A percentile compares a stretch with the other conserved stretches of the same genome.
Conservation (phyloP, 2,797 vertebrate genomes). For the Lacerta viridis region DNA sequence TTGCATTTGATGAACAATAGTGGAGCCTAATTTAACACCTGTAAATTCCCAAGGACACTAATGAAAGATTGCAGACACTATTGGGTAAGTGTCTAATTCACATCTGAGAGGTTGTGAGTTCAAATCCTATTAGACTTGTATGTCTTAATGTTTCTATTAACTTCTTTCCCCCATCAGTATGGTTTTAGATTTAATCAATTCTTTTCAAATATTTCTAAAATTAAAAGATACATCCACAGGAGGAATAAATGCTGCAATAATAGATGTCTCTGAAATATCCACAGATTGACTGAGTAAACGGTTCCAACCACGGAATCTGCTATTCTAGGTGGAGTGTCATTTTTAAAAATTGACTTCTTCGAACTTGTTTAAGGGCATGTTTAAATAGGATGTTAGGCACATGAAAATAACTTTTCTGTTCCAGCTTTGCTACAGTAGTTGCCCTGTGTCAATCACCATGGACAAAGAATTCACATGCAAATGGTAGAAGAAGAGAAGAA, state of each 20-base stretch:
- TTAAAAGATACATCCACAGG: slow-evolving; percentile 33
- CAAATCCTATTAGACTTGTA: slow-evolving; percentile 77
- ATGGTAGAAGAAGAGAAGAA: neutral
- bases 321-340: neutral
- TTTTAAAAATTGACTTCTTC: neutral
- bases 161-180: slow-evolving; percentile 65
- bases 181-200: slow-evolving; percentile 58
- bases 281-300: slow-evolving; percentile 21
- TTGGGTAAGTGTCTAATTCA: slow-evolving; percentile 75
- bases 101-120: slow-evolving; percentile 75
- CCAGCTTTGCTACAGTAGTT: neutral
- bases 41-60: slow-evolving; percentile 74
- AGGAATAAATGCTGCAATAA: slow-evolving; percentile 32
- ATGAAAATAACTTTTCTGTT: neutral
- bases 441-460: neutral
- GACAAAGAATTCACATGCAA: neutral
- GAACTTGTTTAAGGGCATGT: neutral
- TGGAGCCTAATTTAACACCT: slow-evolving; percentile 80
- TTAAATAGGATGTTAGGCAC: neutral
- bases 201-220: slow-evolving; percentile 47
- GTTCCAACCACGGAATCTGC: neutral
- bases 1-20: slow-evolving; percentile 78
- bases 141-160: slow-evolving; percentile 77
- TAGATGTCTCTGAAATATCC: slow-evolving; percentile 30
- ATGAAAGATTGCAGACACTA: slow-evolving; percentile 73